These are phyloP conservation scores for Limenitis camilla DNA, from an alignment of 2,888 invertebrate genomes.

Conservation along the genomic window DNA sequence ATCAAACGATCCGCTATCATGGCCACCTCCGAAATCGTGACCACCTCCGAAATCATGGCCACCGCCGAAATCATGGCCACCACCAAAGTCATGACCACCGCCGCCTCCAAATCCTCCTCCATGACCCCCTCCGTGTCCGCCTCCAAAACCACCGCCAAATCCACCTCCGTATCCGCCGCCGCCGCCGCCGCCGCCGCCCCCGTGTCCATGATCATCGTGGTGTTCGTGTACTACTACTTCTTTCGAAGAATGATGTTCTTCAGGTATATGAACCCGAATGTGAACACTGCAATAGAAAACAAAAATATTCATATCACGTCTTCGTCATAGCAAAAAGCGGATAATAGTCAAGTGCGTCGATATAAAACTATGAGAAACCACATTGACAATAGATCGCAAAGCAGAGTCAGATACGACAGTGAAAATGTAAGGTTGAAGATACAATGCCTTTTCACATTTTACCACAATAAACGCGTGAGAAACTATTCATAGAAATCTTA, in stretches of 20 bases:
- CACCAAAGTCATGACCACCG: slow-evolving; percentile 28
- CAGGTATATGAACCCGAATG: slow-evolving; percentile 73
- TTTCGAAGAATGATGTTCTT: slow-evolving; percentile 61
- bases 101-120: slow-evolving; percentile 27
- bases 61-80: slow-evolving; percentile 25
- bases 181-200: slow-evolving; percentile 32
- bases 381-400: slow-evolving; percentile 40
- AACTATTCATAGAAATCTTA: slow-evolving; percentile 57
- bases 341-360: slow-evolving; percentile 14
- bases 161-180: slow-evolving; percentile 31
- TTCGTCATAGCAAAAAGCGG: slow-evolving; percentile 14
- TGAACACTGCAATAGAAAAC: slow-evolving; percentile 66
- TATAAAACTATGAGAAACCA: slow-evolving; percentile 19
- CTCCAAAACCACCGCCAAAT: slow-evolving; percentile 32
- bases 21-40: slow-evolving; percentile 26
- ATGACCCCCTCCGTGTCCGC: slow-evolving; percentile 26
- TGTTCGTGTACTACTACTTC: slow-evolving; percentile 63
- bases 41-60: slow-evolving; percentile 28
- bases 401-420: slow-evolving; percentile 45
- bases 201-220: slow-evolving; percentile 39
- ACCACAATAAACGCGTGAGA: slow-evolving; percentile 63
- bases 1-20: slow-evolving; percentile 31
- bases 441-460: slow-evolving; percentile 69
- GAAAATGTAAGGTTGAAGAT: slow-evolving; percentile 47
- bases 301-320: slow-evolving; percentile 7